These are phyloP conservation scores for Cotesia congregata DNA, from an alignment of 2,888 invertebrate genomes.

Conservation along the genomic window DNA sequence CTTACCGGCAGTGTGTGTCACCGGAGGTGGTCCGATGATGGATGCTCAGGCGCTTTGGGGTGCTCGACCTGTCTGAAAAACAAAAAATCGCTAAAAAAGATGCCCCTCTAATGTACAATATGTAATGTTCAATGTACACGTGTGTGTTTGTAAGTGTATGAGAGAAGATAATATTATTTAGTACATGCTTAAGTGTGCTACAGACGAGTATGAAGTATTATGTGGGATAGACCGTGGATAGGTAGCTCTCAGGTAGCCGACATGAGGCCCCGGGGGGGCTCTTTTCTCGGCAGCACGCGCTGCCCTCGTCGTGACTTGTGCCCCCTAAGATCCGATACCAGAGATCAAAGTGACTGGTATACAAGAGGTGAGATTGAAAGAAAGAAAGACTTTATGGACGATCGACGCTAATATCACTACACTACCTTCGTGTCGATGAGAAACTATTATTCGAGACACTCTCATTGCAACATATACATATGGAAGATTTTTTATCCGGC, in stretches of 20 bases:
- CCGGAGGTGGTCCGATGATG: conserved; percentile 66
- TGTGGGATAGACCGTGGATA: conserved; percentile 42
- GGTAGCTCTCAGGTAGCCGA: conserved; percentile 60
- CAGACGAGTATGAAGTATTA: conserved; percentile 8
- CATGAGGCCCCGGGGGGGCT: conserved; percentile 60
- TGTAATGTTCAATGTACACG: not conserved
- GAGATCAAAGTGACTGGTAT: not conserved
- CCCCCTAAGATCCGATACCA: conserved; percentile 8
- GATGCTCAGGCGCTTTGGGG: conserved; percentile 56
- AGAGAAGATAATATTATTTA: not conserved
- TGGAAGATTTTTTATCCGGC: not conserved
- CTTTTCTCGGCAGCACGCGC: conserved; percentile 42
- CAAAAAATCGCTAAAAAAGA: conserved; percentile 6
- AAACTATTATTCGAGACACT: conserved; percentile 3
- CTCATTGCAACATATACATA: conserved; percentile 1
- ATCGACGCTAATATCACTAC: conserved; percentile 16
- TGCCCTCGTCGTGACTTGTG: conserved; percentile 39
- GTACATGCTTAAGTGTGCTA: conserved; percentile 4
- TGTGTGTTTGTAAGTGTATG: conserved; percentile 9
- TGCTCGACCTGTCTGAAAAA: conserved; percentile 43
- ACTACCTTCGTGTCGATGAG: conserved; percentile 24
- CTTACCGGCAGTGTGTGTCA: conserved; percentile 58
- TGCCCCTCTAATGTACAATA: not conserved
- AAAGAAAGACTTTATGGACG: not conserved
- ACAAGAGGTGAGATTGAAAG: not conserved